These are phyloP conservation scores for Diarsia dahlii DNA, from an alignment of 2,888 invertebrate genomes.

Conservation along the genomic window DNA sequence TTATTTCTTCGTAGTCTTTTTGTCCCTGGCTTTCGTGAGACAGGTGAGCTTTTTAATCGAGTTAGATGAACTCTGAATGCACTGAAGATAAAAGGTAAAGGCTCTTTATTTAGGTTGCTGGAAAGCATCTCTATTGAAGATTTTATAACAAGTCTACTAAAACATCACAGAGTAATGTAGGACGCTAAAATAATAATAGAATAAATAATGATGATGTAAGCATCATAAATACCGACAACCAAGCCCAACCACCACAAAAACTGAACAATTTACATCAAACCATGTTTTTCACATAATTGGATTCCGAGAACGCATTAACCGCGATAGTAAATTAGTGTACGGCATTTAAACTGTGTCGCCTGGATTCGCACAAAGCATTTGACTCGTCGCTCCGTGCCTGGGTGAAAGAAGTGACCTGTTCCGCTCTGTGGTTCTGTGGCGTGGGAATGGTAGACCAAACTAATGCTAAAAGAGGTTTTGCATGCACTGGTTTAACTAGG, in stretches of 20 bases:
- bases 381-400: conserved; percentile 65
- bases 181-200: conserved; percentile 2
- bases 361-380: conserved; percentile 70
- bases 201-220: conserved; percentile 19
- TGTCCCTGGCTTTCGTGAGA: neutral
- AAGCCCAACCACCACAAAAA: neutral
- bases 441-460: conserved; percentile 74
- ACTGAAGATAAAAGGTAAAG: neutral
- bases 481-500: conserved; percentile 27
- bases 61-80: neutral
- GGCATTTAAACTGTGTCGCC: conserved; percentile 73
- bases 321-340: conserved; percentile 75
- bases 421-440: conserved; percentile 74
- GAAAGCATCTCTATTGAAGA: neutral
- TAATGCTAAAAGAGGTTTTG: conserved; percentile 46
- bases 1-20: neutral
- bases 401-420: conserved; percentile 75
- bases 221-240: conserved; percentile 14
- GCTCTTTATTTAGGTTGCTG: neutral
- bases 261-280: conserved; percentile 46
- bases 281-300: conserved; percentile 59
- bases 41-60: neutral
- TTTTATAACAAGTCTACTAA: neutral
- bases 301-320: conserved; percentile 75
- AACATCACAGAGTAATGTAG: neutral